These are phyloP conservation scores for Apeltes quadracus DNA, from an alignment of 2,113 vertebrate genomes.

Conservation along the genomic window DNA sequence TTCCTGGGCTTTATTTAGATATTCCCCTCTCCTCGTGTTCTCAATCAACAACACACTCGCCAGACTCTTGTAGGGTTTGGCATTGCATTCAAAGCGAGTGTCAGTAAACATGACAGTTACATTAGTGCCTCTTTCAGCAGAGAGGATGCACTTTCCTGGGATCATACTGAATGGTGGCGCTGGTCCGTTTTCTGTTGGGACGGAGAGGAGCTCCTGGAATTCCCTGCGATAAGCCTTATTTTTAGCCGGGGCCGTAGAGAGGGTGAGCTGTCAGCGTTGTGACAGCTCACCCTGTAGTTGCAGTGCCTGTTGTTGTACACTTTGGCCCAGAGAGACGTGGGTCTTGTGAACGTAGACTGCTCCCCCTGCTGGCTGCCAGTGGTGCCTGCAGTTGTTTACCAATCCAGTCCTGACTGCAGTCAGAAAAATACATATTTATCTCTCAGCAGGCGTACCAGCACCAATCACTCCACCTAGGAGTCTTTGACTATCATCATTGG, in stretches of 20 bases:
- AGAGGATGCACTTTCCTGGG: not conserved
- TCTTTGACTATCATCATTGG: not conserved
- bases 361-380: slow-evolving; percentile 55
- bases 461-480: not conserved
- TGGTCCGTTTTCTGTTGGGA: not conserved
- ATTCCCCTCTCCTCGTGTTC: slow-evolving; percentile 34
- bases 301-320: slow-evolving; percentile 23
- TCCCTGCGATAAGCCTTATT: slow-evolving; percentile 18
- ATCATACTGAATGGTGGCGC: not conserved
- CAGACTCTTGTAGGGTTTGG: not conserved
- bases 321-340: slow-evolving; percentile 17
- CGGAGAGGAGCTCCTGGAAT: not conserved
- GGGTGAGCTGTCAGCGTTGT: slow-evolving; percentile 17
- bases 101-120: not conserved
- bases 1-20: slow-evolving; percentile 63
- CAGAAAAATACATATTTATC: not conserved
- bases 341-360: slow-evolving; percentile 43
- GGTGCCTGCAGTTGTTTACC: slow-evolving; percentile 62
- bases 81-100: not conserved
- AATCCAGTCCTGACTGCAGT: slow-evolving; percentile 30
- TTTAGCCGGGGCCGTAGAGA: slow-evolving; percentile 19
- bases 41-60: slow-evolving; percentile 22
- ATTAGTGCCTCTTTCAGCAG: not conserved
- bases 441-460: not conserved
- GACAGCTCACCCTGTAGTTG: slow-evolving; percentile 31